A percentile compares a stretch with the other conserved stretches of the same genome.
phyloP scores from a whole-genome alignment of 2,797 vertebrate species.

The Champsocephalus esox region DNA sequence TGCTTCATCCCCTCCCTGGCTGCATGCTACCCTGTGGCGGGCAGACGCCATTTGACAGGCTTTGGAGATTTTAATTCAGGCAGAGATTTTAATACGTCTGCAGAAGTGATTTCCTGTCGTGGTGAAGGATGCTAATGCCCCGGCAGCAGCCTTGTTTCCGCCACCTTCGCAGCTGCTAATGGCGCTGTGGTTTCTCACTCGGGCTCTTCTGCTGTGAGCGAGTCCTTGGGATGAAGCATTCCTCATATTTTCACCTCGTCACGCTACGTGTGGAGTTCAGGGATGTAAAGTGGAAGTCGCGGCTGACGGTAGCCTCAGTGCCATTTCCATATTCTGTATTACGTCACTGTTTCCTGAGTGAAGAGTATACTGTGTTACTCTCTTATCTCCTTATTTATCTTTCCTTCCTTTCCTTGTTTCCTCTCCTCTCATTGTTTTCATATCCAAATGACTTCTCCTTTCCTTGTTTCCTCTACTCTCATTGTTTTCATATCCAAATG shows the following conservation, averaged over 20 bases:
- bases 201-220: background rate
- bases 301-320: background rate
- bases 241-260: background rate
- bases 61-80: constrained; percentile 73
- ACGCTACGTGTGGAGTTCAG: no score
- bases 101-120: constrained; percentile 73
- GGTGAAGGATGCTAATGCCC: constrained; percentile 69
- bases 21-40: constrained; percentile 47
- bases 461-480: no score
- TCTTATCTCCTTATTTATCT: background rate
- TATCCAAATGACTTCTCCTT: no score
- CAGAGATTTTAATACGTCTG: constrained; percentile 68
- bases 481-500: no score
- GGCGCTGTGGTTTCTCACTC: constrained; percentile 38
- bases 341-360: no score
- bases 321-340: constrained; percentile 7
- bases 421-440: background rate
- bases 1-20: constrained; percentile 64
- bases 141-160: constrained; percentile 58
- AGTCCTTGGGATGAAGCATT: background rate
- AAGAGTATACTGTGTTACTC: no score
- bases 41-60: constrained; percentile 61
- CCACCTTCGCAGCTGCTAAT: constrained; percentile 67
- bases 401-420: background rate
- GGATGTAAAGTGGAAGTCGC: no score